Evolutionary conservation across 2,113 vertebrate genomes (phyloP).

Genomic region (Thryonomys swinderianus): DNA sequence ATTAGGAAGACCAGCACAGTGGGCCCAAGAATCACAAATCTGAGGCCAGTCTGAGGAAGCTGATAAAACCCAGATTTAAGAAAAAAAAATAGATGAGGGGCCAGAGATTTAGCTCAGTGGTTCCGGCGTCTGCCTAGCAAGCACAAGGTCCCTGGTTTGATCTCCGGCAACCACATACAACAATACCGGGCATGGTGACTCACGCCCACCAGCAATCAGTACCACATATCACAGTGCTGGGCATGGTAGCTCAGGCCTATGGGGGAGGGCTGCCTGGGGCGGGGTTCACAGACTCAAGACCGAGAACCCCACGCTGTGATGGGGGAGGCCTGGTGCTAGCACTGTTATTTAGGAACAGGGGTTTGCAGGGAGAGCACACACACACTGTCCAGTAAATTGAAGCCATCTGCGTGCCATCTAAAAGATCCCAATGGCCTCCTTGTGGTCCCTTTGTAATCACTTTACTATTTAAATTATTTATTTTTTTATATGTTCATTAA

Average conservation of each 20-base stretch:
- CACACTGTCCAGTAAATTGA: not conserved
- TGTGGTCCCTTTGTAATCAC: not conserved
- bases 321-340: not conserved
- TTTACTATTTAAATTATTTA: not conserved
- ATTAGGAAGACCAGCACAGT: not conserved
- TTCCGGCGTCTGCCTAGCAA: no score
- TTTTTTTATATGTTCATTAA: not conserved
- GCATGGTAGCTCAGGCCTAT: no score
- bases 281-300: not conserved
- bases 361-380: not conserved
- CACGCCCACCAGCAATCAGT: no score
- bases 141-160: no score
- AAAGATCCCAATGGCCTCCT: not conserved
- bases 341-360: not conserved
- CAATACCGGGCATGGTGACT: no score
- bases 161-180: no score
- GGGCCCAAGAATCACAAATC: not conserved
- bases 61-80: not conserved
- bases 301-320: not conserved
- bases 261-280: not conserved
- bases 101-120: no score
- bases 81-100: not conserved
- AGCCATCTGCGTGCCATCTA: not conserved
- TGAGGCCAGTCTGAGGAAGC: not conserved
- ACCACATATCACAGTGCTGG: no score